Percentiles rank a stretch among this genome's conserved stretches.
Conservation (phyloP, 2,888 invertebrate species). For the Diabrotica balteata region DNA sequence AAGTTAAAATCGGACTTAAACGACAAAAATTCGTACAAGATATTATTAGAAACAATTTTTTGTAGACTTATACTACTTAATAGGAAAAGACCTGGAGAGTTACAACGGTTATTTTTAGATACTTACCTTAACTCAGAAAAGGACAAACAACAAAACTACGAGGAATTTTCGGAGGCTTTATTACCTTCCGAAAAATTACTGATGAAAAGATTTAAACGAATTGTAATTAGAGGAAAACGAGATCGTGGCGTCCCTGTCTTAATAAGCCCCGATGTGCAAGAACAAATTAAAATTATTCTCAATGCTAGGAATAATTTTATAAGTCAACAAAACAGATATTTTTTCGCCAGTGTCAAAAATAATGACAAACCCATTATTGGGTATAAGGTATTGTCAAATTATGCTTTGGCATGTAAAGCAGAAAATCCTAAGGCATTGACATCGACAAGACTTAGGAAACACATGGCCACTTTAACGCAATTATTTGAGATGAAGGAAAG, state of each 20-base stretch:
- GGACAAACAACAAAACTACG: neutral
- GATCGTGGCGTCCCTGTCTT: neutral
- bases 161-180: neutral
- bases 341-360: neutral
- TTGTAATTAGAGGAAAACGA: neutral
- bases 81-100: slow-evolving; percentile 18
- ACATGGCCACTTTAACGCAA: neutral
- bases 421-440: neutral
- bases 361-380: neutral
- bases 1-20: neutral
- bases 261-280: neutral
- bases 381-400: neutral
- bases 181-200: neutral
- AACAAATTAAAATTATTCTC: neutral
- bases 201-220: neutral
- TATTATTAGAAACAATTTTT: neutral
- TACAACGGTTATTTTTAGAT: neutral
- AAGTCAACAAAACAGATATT: neutral
- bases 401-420: neutral
- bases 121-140: neutral
- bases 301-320: neutral
- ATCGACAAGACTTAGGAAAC: neutral
- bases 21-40: neutral
- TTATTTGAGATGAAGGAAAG: neutral
- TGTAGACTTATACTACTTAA: slow-evolving; percentile 16